Percentiles rank a stretch among this genome's conserved stretches.
Evolutionary conservation across 2,113 vertebrate species (phyloP).

Genomic region (Myotis brandtii): DNA sequence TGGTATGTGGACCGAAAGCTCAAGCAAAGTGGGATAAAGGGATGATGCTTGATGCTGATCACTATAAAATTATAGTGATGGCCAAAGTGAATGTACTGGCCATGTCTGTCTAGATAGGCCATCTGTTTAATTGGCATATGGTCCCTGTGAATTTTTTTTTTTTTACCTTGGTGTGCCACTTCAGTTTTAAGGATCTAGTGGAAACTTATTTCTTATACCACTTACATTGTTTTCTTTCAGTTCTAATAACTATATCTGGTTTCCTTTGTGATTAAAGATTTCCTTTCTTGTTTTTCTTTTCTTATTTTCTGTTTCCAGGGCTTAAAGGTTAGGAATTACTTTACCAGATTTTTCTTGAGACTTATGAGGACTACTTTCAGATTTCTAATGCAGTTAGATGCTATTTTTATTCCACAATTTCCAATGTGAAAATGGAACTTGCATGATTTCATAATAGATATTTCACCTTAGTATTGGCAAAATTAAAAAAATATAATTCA

Average conservation of each 20-base stretch:
- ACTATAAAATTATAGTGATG: not conserved
- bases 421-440: constrained; percentile 34
- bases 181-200: not conserved
- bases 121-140: not conserved
- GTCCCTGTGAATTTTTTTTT: not conserved
- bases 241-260: not conserved
- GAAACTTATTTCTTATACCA: not conserved
- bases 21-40: not conserved
- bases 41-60: not conserved
- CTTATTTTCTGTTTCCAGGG: not conserved
- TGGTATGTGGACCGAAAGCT: not conserved
- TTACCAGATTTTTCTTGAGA: constrained; percentile 43
- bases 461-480: constrained; percentile 27
- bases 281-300: constrained; percentile 27
- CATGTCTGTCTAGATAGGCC: not conserved
- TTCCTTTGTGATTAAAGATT: constrained; percentile 17
- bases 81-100: not conserved
- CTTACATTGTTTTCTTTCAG: not conserved
- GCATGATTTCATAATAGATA: constrained; percentile 46
- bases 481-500: constrained; percentile 22
- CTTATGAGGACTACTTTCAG: not conserved
- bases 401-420: constrained; percentile 58
- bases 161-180: not conserved
- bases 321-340: constrained; percentile 37
- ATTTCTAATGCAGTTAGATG: constrained; percentile 19